These are phyloP conservation scores for Ichneumoninae sp. DNA, from an alignment of 2,888 invertebrate species.

Conservation along the genomic window DNA sequence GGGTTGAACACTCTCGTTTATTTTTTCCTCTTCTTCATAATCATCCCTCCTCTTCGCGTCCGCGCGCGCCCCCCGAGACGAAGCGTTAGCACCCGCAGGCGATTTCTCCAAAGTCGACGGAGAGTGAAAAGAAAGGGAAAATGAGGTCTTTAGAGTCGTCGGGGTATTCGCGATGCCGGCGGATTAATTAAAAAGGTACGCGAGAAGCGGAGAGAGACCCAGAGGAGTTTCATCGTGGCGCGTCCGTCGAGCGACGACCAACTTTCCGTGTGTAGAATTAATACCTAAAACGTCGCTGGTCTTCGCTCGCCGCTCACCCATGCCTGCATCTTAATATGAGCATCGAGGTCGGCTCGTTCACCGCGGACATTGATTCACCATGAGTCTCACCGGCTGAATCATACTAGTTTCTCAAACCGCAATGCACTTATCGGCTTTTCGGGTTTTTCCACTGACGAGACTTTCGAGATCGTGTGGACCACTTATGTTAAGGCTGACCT, in stretches of 20 bases:
- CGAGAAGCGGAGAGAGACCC: not conserved
- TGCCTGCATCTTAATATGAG: slow-evolving; percentile 8
- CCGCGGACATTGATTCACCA: slow-evolving; percentile 23
- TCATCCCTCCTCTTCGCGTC: slow-evolving; percentile 6
- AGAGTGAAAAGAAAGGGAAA: slow-evolving; percentile 37
- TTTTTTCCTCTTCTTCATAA: slow-evolving; percentile 57
- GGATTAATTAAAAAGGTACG: slow-evolving; percentile 63
- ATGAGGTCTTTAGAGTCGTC: slow-evolving; percentile 17
- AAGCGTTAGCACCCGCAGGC: slow-evolving; percentile 48
- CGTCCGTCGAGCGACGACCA: slow-evolving; percentile 15
- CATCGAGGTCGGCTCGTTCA: slow-evolving; percentile 23
- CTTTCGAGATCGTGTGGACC: not conserved
- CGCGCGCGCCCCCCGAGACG: not conserved
- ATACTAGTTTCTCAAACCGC: slow-evolving; percentile 25
- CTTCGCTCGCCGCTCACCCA: not conserved
- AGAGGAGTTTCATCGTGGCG: not conserved
- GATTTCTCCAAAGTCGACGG: slow-evolving; percentile 50
- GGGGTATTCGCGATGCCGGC: slow-evolving; percentile 36
- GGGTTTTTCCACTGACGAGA: slow-evolving; percentile 1
- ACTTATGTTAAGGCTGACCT: not conserved
- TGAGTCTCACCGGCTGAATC: slow-evolving; percentile 27
- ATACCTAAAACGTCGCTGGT: slow-evolving; percentile 32
- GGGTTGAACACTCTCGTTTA: slow-evolving; percentile 60
- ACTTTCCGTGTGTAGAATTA: slow-evolving; percentile 41
- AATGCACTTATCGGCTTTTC: not conserved